Evolutionary conservation across 2,888 invertebrate species (phyloP).

Genomic region (Coremacera marginata): DNA sequence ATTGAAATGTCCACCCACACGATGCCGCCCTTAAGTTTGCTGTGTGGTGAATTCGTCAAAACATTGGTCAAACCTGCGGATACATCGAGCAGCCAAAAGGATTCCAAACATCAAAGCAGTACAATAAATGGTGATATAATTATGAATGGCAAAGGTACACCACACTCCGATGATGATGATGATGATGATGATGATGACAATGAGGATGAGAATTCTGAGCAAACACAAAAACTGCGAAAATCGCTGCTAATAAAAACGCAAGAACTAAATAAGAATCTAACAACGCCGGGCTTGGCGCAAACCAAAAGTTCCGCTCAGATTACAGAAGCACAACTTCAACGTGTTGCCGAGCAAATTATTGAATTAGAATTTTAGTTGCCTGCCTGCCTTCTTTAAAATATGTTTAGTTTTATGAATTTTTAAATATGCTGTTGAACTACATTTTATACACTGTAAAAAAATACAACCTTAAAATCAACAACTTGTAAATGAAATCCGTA

Average conservation of each 20-base stretch:
- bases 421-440: neutral
- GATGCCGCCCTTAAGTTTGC: constrained; percentile 66
- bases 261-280: constrained; percentile 40
- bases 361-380: constrained; percentile 55
- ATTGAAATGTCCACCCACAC: constrained; percentile 66
- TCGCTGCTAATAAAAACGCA: constrained; percentile 50
- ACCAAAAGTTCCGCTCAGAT: constrained; percentile 22
- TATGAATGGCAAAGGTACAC: constrained; percentile 43
- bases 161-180: constrained; percentile 44
- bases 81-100: neutral
- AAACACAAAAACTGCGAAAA: constrained; percentile 47
- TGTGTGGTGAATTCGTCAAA: constrained; percentile 64
- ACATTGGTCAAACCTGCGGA: constrained; percentile 58
- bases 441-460: neutral
- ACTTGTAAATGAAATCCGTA: neutral
- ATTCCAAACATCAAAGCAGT: constrained; percentile 13
- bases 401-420: neutral
- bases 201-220: neutral
- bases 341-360: constrained; percentile 51
- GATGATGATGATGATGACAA: constrained; percentile 49
- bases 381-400: neutral
- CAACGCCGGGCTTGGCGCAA: constrained; percentile 10
- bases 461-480: neutral
- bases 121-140: constrained; percentile 50
- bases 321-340: constrained; percentile 53